These are phyloP conservation scores for Ctenosaura bakeri DNA, from an alignment of 2,797 vertebrate genomes.

Conservation along the genomic window DNA sequence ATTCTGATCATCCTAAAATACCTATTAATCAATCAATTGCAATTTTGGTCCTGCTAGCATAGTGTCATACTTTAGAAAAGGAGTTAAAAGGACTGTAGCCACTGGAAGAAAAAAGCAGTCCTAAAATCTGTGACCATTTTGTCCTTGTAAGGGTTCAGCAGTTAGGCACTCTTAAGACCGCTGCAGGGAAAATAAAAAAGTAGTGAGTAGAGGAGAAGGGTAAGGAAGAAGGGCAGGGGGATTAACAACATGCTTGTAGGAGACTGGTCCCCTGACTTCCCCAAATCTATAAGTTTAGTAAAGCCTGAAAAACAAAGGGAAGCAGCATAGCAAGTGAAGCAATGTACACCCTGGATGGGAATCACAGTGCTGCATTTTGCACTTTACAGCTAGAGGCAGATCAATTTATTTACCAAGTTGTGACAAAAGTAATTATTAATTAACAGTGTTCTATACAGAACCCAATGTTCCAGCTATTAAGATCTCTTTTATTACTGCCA, in stretches of 20 bases:
- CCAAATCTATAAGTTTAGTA: constrained; percentile 9
- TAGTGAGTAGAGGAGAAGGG: neutral
- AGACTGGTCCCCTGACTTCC: neutral
- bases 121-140: neutral
- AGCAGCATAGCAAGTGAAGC: constrained; percentile 20
- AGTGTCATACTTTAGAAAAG: neutral
- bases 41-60: neutral
- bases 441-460: neutral
- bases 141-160: neutral
- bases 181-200: neutral
- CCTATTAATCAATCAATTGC: neutral
- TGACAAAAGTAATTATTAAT: neutral
- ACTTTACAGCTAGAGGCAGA: neutral
- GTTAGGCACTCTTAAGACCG: neutral
- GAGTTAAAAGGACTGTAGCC: neutral
- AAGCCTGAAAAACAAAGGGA: neutral
- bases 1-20: neutral
- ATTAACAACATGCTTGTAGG: neutral
- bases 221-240: neutral
- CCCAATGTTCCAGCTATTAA: neutral
- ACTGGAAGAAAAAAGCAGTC: too few relatives aligned
- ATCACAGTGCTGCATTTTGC: rapidly evolving
- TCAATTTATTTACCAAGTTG: neutral
- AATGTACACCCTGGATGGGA: neutral
- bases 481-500: neutral